Evolutionary conservation across 2,113 vertebrate genomes (phyloP), one percentile per base, ranked within the genome.

Genomic region (Ciconia maguari): DNA sequence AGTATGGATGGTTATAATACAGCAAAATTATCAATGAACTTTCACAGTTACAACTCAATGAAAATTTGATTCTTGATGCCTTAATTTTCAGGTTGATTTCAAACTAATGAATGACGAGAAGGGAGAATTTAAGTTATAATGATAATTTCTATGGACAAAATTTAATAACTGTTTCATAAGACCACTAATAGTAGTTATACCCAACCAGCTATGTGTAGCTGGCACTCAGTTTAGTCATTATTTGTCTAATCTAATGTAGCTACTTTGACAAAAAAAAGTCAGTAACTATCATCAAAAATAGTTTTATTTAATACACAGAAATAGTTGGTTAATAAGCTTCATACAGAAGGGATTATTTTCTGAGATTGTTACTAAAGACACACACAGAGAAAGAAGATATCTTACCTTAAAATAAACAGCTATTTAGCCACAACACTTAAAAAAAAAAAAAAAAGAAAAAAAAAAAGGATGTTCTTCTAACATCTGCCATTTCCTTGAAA

Each of bases 251-350:
- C 3, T 90, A 61, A n/a, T 2, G 4, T 14, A 62, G 6, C 7
- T 62, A 22, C 25, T 77, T 70, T 26, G 29, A 77, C 4, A 83
- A 62, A 77, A 90, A 90, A 15, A 4, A 49, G 22, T 54, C 16
- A 66, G 14, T 46, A 74, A 34, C 27, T 68, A 18, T 27, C 0
- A 0, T 44, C 29, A 54, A 46, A 66, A 36, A 0, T 3, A 21
- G 11, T 60, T 66, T 44, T 21, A 65, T 32, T 58, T 58, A 65
- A 58, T 54, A 55, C 10, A n/a, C 4, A 38, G 65, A 79, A 16
- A 51, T 19, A 32, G 38, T 51, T 70, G 2, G 6, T 36, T 58
- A 44, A 41, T 70, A 74, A 66, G 5, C 3, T 54, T 69, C 20
- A 61, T 42, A 57, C 11, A 64, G 26, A 71, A 65, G 13, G 14